Evolutionary conservation across 2,888 invertebrate species (phyloP).

Genomic region (Polyploca ridens): DNA sequence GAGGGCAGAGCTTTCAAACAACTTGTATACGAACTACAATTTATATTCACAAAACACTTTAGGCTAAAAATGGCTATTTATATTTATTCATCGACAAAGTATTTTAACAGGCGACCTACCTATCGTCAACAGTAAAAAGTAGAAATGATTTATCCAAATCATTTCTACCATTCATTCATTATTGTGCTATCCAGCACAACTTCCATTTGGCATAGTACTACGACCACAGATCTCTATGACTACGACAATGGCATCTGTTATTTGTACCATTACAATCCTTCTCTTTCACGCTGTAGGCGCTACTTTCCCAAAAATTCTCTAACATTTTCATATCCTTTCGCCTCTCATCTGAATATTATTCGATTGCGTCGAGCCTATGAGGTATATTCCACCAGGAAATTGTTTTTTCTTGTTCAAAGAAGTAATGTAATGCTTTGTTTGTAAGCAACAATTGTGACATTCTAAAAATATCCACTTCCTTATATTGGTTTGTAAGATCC

Average conservation of each 20-base stretch:
- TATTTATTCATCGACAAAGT: background rate
- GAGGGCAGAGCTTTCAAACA: conserved; percentile 32
- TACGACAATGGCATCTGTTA: conserved; percentile 28
- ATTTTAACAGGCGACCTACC: too few relatives aligned
- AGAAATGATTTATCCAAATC: too few relatives aligned
- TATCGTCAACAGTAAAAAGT: background rate
- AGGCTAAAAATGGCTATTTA: conserved; percentile 7
- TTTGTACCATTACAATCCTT: conserved; percentile 32
- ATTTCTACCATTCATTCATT: too few relatives aligned
- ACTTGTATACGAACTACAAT: conserved; percentile 34
- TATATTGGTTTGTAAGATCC: conserved; percentile 26
- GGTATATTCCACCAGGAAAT: conserved; percentile 49
- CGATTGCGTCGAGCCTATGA: conserved; percentile 52
- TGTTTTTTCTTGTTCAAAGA: conserved; percentile 48
- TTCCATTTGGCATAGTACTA: conserved; percentile 2
- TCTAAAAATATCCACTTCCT: conserved; percentile 34
- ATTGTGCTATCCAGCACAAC: too few relatives aligned
- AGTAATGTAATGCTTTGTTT: conserved; percentile 40
- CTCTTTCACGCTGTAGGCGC: conserved; percentile 30
- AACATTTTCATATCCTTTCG: conserved; percentile 54
- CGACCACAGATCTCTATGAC: too few relatives aligned
- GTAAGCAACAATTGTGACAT: conserved; percentile 32
- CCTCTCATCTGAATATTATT: conserved; percentile 64
- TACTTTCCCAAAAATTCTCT: conserved; percentile 43
- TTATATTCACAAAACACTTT: conserved; percentile 25